Base-by-base conservation (phyloP, 1,140 invertebrate genomes). In the Heliothis virescens region DNA sequence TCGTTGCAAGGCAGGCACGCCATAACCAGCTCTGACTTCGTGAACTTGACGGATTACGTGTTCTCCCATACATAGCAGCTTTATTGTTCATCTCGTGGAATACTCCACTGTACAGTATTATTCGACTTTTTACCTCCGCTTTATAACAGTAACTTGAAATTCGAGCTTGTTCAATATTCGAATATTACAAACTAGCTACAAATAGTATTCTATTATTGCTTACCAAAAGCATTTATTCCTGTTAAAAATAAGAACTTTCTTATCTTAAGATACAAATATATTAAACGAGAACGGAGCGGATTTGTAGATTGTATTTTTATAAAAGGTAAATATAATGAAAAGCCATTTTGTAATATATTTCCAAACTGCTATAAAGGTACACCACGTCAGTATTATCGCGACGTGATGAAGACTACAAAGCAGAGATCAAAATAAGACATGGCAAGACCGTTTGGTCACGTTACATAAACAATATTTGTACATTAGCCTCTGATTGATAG, bases 401-500 rank as follows among this genome's bases (percentile, higher is more conserved):
- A 85, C 83, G 79, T 83, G 87, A 79, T 84, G 83, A 90, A 88
- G 83, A 91, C 89, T 94, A 93, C 86, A 87, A 87, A 91, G 88
- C 90, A 91, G 92, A 94, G 89, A 93, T 92, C 90, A 92, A 92
- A 41, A 90, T 88, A 81, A 89, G 88, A 91, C 90, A 91, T 93
- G 89, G 89, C 90, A 90, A 89, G 89, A 92, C 89, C 90, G 41
- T 82, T 55, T 52, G 87, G 90, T 92, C 90, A 85, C 80, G 83
- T 87, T 79, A 88, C 76, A 79, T 80, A 85, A 89, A 86, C 59
- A 88, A 85, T 79, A 89, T 88, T 94, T 93, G 88, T 94, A 94
- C 89, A 90, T 90, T 89, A 93, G 90, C 91, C 90, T 93, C 92
- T 87, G 78, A 85, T 85, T 83, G 67, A 74, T 74, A 82, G 84